Percentiles rank a stretch among this genome's conserved stretches.
These are phyloP conservation scores for Napeogenes sylphis DNA, from an alignment of 2,888 invertebrate species.

Conservation along the genomic window DNA sequence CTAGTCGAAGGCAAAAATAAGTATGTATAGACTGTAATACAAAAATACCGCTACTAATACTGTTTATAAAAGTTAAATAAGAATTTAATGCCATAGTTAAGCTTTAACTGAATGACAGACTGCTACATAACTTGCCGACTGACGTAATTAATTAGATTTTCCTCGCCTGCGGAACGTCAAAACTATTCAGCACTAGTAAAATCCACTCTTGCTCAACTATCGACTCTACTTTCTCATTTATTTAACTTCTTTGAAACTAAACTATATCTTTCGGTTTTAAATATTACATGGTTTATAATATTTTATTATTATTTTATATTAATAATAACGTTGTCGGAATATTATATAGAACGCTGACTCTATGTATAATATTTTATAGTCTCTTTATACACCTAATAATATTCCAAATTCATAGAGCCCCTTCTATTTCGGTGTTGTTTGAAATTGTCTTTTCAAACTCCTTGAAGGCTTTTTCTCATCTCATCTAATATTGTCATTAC, in stretches of 20 bases:
- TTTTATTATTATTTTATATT: no score
- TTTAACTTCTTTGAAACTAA: background rate
- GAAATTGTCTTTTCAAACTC: slow-evolving; percentile 4
- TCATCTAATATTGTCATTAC: slow-evolving; percentile 6
- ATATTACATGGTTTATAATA: no score
- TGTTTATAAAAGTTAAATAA: no score
- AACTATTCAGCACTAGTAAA: slow-evolving; percentile 28
- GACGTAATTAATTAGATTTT: slow-evolving; percentile 31
- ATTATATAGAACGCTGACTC: background rate
- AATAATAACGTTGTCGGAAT: no score
- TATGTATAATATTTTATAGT: background rate
- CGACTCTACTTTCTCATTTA: background rate
- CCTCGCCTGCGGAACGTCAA: slow-evolving; percentile 30
- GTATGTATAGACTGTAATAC: no score
- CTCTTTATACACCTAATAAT: background rate
- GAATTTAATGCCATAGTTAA: background rate
- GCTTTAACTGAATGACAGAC: slow-evolving; percentile 27
- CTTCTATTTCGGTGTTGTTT: slow-evolving; percentile 1
- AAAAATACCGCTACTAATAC: no score
- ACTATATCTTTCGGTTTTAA: no score
- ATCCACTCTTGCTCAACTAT: slow-evolving; percentile 24
- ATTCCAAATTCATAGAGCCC: slow-evolving; percentile 1
- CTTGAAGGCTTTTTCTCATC: slow-evolving; percentile 4
- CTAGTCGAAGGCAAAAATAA: no score
- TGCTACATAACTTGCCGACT: slow-evolving; percentile 30